Conservation (phyloP, 2,888 invertebrate species). For the Pyrochroa serraticornis region DNA sequence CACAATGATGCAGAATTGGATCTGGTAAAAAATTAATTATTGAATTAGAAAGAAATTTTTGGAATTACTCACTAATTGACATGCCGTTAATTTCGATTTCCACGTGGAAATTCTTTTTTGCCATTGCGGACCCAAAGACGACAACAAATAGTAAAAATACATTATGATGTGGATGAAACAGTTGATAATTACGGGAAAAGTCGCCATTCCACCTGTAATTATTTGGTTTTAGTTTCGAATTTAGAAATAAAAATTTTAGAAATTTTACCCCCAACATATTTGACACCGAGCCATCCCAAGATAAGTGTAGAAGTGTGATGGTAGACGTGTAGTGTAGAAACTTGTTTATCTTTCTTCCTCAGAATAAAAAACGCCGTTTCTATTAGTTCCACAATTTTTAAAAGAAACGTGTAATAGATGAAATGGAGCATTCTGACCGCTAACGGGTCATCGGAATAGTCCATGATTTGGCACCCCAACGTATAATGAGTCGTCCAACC, state of each 20-base stretch:
- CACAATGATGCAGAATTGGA: conserved; percentile 71
- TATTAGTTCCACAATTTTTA: conserved; percentile 70
- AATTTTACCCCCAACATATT: conserved; percentile 68
- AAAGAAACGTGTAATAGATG: conserved; percentile 66
- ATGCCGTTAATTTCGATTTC: conserved; percentile 63
- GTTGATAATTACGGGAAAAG: conserved; percentile 71
- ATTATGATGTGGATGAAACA: conserved; percentile 74
- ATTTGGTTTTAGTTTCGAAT: neutral
- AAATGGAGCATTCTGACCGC: conserved; percentile 63
- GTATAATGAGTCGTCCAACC: conserved; percentile 69
- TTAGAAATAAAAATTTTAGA: conserved; percentile 6
- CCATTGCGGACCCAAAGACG: conserved; percentile 66
- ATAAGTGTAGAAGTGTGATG: conserved; percentile 70
- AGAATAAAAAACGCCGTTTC: conserved; percentile 76
- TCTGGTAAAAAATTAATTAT: conserved; percentile 56
- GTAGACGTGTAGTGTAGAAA: conserved; percentile 74
- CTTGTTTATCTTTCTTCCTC: conserved; percentile 74
- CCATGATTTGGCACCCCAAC: conserved; percentile 72
- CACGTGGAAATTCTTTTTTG: conserved; percentile 64
- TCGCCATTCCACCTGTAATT: conserved; percentile 67
- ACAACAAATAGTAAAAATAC: conserved; percentile 75
- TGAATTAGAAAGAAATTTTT: too few species aligned
- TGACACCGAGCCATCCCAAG: conserved; percentile 66
- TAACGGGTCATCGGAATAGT: conserved; percentile 68
- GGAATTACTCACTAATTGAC: conserved; percentile 67